Conservation (phyloP, 2,797 vertebrate species). For the Coregonus ussuriensis region DNA sequence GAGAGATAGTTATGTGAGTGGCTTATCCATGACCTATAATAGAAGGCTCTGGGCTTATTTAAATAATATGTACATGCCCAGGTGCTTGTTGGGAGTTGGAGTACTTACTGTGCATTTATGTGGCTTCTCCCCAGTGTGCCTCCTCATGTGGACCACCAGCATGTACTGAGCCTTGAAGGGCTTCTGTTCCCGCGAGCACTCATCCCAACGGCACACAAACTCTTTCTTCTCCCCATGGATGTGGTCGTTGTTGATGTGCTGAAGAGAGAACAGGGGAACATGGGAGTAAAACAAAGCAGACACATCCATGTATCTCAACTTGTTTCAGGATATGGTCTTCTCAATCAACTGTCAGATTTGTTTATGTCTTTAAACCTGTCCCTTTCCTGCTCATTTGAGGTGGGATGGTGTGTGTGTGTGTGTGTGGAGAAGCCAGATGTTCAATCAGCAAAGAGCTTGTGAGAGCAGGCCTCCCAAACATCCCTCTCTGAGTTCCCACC, state of each 20-base stretch:
- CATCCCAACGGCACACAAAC: constrained; percentile 97
- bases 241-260: constrained; percentile 99
- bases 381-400: background rate
- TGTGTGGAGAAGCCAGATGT: background rate
- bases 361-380: background rate
- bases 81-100: background rate
- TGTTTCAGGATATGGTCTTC: background rate
- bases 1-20: background rate
- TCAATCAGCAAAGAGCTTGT: constrained; percentile 47
- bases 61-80: background rate
- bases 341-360: background rate
- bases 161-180: constrained; percentile 99
- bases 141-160: constrained; percentile 97
- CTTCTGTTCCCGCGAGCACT: constrained; percentile 95
- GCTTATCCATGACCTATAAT: background rate
- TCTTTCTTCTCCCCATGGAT: constrained; percentile 99
- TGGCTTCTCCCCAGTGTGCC: constrained; percentile 97
- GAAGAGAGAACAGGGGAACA: constrained; percentile 30
- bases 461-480: constrained; percentile 18
- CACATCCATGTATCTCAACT: background rate
- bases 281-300: background rate
- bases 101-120: constrained; percentile 95
- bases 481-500: constrained; percentile 46
- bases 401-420: background rate
- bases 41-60: background rate